These are phyloP conservation scores for Mycteria americana DNA, from an alignment of 2,797 vertebrate genomes.

Conservation along the genomic window DNA sequence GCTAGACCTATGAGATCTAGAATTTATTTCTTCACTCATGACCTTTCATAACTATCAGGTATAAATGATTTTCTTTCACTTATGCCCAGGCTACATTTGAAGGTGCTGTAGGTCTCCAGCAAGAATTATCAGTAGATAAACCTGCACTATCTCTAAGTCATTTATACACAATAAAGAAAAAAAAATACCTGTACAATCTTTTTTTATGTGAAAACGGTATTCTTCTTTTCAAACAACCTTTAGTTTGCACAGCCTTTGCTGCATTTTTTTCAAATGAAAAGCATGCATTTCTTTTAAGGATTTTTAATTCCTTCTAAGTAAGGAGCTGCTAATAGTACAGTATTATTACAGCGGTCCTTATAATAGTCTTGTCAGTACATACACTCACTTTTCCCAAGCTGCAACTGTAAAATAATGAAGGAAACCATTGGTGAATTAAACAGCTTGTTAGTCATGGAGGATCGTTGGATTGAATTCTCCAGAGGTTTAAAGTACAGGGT, in stretches of 20 bases:
- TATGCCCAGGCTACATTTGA: constrained; percentile 34
- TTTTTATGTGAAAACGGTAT: not conserved
- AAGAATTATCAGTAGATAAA: constrained; percentile 43
- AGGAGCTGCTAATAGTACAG: not conserved
- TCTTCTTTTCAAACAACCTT: not conserved
- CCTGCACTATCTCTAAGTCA: not conserved
- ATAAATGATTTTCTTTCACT: constrained; percentile 67
- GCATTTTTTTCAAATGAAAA: not conserved
- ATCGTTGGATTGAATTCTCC: constrained; percentile 50
- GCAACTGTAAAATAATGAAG: constrained; percentile 60
- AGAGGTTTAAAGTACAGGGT: constrained; percentile 38
- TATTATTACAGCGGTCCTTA: constrained; percentile 5
- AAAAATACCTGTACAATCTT: not conserved
- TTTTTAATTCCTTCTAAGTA: constrained; percentile 25
- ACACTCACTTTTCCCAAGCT: constrained; percentile 32
- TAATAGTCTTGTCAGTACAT: constrained; percentile 44
- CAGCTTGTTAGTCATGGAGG: constrained; percentile 62
- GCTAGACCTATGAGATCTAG: not conserved
- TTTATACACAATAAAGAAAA: not conserved
- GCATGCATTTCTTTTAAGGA: not conserved
- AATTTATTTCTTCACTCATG: constrained; percentile 29
- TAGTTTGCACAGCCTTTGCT: not conserved
- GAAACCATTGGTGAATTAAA: constrained; percentile 64
- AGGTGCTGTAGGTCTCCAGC: constrained; percentile 7
- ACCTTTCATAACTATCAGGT: constrained; percentile 49